Percentiles rank a stretch among this genome's conserved stretches.
These are phyloP conservation scores for Drosophila lacertosa DNA, from an alignment of 1,140 invertebrate species.

Conservation along the genomic window DNA sequence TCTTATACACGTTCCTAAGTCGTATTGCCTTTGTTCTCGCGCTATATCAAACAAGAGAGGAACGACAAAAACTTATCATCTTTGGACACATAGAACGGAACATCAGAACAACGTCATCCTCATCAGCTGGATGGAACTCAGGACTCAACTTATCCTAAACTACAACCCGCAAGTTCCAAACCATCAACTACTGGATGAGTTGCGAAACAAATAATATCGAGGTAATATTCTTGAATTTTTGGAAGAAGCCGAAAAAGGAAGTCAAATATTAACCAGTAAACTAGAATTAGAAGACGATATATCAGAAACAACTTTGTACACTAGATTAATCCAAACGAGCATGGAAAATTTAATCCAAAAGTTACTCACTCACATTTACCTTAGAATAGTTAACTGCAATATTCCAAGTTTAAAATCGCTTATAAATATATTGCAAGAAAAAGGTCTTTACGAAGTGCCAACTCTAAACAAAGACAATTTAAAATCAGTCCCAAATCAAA, in stretches of 20 bases:
- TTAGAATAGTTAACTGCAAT: no score
- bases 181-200: conserved; percentile 13
- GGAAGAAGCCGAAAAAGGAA: conserved; percentile 22
- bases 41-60: conserved; percentile 8
- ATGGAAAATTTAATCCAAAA: no score
- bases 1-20: conserved; percentile 8
- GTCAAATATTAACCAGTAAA: conserved; percentile 17
- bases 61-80: conserved; percentile 20
- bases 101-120: conserved; percentile 15
- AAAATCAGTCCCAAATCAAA: no score
- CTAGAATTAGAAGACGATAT: conserved; percentile 8
- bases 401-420: no score
- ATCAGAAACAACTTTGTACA: no score
- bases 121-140: conserved; percentile 18
- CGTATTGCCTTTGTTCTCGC: no score
- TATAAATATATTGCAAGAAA: no score
- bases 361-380: no score
- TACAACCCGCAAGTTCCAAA: conserved; percentile 21
- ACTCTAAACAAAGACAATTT: no score
- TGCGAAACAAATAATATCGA: no score
- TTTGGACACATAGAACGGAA: conserved; percentile 24
- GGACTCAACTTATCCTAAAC: conserved; percentile 13
- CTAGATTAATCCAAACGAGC: no score
- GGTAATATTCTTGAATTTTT: conserved; percentile 22
- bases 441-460: no score